Evolutionary conservation across 1,140 invertebrate genomes (phyloP).

Genomic region (Nilaparvata lugens): DNA sequence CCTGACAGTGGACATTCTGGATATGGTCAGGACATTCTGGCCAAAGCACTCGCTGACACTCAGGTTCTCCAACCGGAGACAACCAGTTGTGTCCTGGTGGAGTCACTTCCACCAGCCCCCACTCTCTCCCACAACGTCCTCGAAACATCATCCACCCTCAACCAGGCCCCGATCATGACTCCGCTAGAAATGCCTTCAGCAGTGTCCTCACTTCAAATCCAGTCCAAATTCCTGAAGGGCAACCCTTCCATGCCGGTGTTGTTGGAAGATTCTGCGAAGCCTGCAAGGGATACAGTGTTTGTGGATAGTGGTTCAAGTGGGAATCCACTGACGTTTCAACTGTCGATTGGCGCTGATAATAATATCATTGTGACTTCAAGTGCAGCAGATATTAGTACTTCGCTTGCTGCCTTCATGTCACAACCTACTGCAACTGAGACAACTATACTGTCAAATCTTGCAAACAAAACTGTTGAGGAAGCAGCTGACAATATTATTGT

Average conservation of each 20-base stretch:
- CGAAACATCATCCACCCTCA: slow-evolving; percentile 57
- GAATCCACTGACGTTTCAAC: slow-evolving; percentile 1
- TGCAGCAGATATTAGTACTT: neutral
- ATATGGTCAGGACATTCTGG: slow-evolving; percentile 58
- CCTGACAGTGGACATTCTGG: neutral
- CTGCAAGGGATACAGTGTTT: slow-evolving; percentile 4
- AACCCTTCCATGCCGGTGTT: slow-evolving; percentile 12
- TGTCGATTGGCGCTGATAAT: slow-evolving; percentile 4
- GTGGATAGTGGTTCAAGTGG: slow-evolving; percentile 6
- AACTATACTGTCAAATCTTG: too few species aligned
- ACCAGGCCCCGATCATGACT: slow-evolving; percentile 66
- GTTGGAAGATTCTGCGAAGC: slow-evolving; percentile 1
- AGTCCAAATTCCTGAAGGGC: slow-evolving; percentile 1
- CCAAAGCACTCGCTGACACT: slow-evolving; percentile 63
- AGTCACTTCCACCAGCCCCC: slow-evolving; percentile 29
- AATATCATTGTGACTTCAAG: slow-evolving; percentile 9
- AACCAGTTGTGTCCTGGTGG: slow-evolving; percentile 6
- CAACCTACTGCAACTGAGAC: too few species aligned
- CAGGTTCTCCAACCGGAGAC: slow-evolving; percentile 57
- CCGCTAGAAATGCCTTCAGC: slow-evolving; percentile 53
- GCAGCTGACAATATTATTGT: slow-evolving; percentile 9
- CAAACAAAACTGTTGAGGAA: neutral
- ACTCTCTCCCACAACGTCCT: slow-evolving; percentile 44
- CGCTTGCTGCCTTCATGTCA: too few species aligned
- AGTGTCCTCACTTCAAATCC: neutral